A percentile compares a stretch with the other conserved stretches of the same genome.
Evolutionary conservation across 2,888 invertebrate species (phyloP).

Genomic region (Drosophila mettleri): DNA sequence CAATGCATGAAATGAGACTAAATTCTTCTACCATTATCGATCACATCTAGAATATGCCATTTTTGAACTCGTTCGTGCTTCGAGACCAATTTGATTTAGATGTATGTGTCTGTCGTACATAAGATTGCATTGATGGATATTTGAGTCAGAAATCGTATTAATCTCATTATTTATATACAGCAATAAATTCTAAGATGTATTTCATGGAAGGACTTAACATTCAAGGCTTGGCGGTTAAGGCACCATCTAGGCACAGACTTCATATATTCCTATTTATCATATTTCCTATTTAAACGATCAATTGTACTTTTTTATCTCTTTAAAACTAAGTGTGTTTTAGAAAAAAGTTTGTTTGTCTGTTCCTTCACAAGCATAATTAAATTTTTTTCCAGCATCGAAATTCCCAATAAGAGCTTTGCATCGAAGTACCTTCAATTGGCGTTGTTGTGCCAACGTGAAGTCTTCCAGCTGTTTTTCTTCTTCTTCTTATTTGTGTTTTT

Average conservation of each 20-base stretch:
- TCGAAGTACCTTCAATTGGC: constrained; percentile 30
- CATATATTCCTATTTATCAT: too few species aligned
- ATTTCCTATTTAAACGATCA: neutral
- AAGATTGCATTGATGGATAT: too few species aligned
- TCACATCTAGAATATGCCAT: too few species aligned
- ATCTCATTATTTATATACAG: too few species aligned
- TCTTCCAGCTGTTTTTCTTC: constrained; percentile 10
- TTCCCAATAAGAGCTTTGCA: constrained; percentile 17
- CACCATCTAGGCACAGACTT: too few species aligned
- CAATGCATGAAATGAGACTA: neutral
- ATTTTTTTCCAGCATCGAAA: neutral
- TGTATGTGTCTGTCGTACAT: too few species aligned
- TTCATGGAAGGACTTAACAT: neutral
- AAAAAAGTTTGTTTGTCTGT: neutral
- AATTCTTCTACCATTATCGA: too few species aligned
- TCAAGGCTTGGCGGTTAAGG: too few species aligned
- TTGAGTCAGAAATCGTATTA: too few species aligned
- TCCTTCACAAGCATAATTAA: neutral
- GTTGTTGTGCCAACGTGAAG: constrained; percentile 25
- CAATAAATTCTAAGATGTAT: neutral
- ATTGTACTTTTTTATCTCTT: neutral
- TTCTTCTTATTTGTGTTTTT: constrained; percentile 22
- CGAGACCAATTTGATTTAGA: too few species aligned
- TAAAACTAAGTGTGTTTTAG: neutral
- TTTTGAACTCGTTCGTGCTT: too few species aligned